A percentile compares a stretch with the other conserved stretches of the same genome.
phyloP scores from a whole-genome alignment of 2,113 vertebrate genomes.

The Otis tarda region DNA sequence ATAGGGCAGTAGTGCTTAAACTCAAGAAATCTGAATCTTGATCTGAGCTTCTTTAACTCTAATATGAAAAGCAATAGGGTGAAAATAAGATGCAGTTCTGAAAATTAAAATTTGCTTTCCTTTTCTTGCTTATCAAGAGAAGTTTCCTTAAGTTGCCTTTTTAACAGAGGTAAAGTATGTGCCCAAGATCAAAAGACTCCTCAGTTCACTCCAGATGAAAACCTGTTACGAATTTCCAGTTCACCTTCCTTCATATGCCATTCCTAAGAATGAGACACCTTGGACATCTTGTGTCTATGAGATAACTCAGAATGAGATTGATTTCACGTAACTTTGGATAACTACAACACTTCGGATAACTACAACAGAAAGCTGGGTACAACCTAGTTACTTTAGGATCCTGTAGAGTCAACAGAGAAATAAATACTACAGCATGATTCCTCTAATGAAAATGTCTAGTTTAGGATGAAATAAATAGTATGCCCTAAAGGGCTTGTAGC shows the following conservation, averaged over 20 bases:
- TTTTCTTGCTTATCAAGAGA: neutral
- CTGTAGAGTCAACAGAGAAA: neutral
- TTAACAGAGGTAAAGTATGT: neutral
- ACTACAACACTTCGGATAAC: neutral
- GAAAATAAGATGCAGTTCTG: neutral
- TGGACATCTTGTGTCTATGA: neutral
- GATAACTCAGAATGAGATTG: neutral
- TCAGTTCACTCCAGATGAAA: neutral
- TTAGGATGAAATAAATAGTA: neutral
- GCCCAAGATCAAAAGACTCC: neutral
- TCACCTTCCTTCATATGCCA: neutral
- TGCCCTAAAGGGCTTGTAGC: neutral
- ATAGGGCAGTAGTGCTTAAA: neutral
- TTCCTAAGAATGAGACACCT: neutral
- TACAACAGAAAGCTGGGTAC: neutral
- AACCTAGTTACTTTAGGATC: neutral
- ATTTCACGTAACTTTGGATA: neutral
- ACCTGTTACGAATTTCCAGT: neutral
- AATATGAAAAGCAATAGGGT: accelerated
- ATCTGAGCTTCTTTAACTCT: neutral
- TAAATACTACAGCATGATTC: neutral
- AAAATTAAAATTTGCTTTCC: neutral
- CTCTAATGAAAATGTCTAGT: neutral
- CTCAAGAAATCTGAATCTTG: neutral
- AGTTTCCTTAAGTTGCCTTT: neutral